Evolutionary conservation across 1,140 invertebrate genomes (phyloP).

Genomic region (Drosophila seguyi): DNA sequence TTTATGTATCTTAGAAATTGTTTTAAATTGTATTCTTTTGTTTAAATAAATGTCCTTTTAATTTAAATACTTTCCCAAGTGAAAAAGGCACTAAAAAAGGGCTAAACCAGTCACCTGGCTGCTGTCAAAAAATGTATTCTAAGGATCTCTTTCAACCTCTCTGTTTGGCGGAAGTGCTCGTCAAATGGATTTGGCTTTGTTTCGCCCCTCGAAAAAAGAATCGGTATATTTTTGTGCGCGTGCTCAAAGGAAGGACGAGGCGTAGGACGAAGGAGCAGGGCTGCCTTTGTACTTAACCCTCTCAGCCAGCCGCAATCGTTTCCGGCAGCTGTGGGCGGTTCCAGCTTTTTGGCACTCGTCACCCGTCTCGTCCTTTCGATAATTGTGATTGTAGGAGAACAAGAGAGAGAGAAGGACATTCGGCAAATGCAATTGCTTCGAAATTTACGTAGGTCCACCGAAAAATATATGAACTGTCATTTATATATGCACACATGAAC

Average conservation of each 20-base stretch:
- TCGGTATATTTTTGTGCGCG: constrained; percentile 44
- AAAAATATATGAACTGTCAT: constrained; percentile 67
- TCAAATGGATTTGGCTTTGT: constrained; percentile 64
- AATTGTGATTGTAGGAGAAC: constrained; percentile 46
- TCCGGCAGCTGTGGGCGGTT: constrained; percentile 84
- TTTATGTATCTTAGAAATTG: not conserved
- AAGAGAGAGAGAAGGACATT: constrained; percentile 24
- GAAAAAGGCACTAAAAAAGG: not conserved
- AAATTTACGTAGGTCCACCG: constrained; percentile 61
- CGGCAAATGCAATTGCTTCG: constrained; percentile 64
- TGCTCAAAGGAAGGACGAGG: constrained; percentile 24
- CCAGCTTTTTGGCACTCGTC: constrained; percentile 61
- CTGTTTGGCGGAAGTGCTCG: constrained; percentile 58
- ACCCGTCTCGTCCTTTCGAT: constrained; percentile 17
- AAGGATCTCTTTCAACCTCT: constrained; percentile 17
- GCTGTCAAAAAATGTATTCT: constrained; percentile 34
- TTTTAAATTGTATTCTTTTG: no score
- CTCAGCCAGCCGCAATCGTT: constrained; percentile 46
- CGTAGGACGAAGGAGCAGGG: not conserved
- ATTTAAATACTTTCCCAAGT: not conserved
- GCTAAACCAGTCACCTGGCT: constrained; percentile 39
- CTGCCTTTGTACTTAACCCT: constrained; percentile 48
- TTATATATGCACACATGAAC: constrained; percentile 4
- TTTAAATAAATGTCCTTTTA: no score
- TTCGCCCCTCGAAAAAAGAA: constrained; percentile 34